A percentile compares a stretch with the other conserved stretches of the same genome.
phyloP scores from a whole-genome alignment of 1,140 invertebrate genomes.

The Centruroides sculpturatus region DNA sequence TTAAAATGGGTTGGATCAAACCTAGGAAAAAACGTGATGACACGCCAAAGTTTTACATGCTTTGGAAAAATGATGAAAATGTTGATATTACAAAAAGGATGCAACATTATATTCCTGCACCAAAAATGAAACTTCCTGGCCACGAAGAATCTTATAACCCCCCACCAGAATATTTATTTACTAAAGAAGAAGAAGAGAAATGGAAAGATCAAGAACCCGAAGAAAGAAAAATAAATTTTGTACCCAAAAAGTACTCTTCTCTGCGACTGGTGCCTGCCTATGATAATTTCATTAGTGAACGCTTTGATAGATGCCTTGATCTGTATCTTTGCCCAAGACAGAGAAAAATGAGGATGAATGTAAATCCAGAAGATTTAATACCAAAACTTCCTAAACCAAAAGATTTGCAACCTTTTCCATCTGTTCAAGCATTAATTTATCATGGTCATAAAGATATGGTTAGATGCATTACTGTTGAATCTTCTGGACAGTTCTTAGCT shows the following conservation, averaged over 20 bases:
- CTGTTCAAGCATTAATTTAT: conserved; percentile 45
- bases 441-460: conserved; percentile 80
- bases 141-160: conserved; percentile 98
- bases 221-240: conserved; percentile 81
- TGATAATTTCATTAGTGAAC: conserved; percentile 69
- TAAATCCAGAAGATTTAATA: conserved; percentile 81
- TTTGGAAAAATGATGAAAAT: conserved; percentile 39
- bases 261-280: conserved; percentile 78
- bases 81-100: conserved; percentile 56
- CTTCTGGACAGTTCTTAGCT: conserved; percentile 76
- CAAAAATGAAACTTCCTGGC: conserved; percentile 70
- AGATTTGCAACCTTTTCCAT: conserved; percentile 95
- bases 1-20: conserved; percentile 68
- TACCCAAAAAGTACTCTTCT: conserved; percentile 69
- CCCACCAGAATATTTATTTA: conserved; percentile 90
- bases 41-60: conserved; percentile 30
- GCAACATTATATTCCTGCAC: conserved; percentile 76
- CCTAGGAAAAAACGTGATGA: conserved; percentile 34
- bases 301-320: conserved; percentile 91
- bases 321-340: conserved; percentile 92
- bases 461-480: conserved; percentile 65
- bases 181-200: conserved; percentile 74
- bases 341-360: conserved; percentile 80
- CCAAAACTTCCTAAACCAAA: conserved; percentile 89
- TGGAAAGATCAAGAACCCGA: conserved; percentile 58